Evolutionary conservation across 30 jellyfish, hydroid and myxozoan species (phyloP).

Genomic region (Aurelia aurita complex sp. Pacific): DNA sequence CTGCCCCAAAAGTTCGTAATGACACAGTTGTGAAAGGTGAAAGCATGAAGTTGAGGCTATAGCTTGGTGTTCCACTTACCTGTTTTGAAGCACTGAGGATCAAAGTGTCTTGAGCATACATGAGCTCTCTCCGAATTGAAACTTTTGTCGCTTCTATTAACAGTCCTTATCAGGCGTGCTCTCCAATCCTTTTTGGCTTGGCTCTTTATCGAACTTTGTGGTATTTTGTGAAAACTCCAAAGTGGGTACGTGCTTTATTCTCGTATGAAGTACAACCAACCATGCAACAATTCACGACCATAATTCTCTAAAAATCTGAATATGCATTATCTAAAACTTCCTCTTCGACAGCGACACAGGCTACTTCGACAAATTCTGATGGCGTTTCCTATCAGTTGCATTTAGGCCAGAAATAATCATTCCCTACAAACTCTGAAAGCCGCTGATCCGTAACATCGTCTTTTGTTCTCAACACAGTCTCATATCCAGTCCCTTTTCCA

Average conservation of each 20-base stretch:
- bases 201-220: conserved; percentile 15
- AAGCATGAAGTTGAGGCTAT: neutral
- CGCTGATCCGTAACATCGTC: conserved; percentile 48
- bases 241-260: conserved; percentile 21
- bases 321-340: too few relatives aligned
- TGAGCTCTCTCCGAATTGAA: conserved; percentile 48
- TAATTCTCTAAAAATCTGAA: neutral
- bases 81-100: conserved; percentile 39
- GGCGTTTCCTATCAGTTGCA: conserved; percentile 14
- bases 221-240: conserved; percentile 30
- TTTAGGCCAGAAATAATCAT: conserved; percentile 36
- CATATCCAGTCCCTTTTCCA: conserved; percentile 34
- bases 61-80: conserved; percentile 11
- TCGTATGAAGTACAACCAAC: conserved; percentile 32
- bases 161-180: conserved; percentile 26
- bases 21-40: neutral
- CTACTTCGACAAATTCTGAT: neutral
- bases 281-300: conserved; percentile 45
- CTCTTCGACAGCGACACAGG: too few relatives aligned
- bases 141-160: conserved; percentile 41
- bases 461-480: conserved; percentile 37
- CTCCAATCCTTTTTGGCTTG: conserved; percentile 45
- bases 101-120: conserved; percentile 40
- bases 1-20: neutral
- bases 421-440: conserved; percentile 36